phyloP scores from a whole-genome alignment of 2,113 vertebrate species.

The Castor canadensis region DNA sequence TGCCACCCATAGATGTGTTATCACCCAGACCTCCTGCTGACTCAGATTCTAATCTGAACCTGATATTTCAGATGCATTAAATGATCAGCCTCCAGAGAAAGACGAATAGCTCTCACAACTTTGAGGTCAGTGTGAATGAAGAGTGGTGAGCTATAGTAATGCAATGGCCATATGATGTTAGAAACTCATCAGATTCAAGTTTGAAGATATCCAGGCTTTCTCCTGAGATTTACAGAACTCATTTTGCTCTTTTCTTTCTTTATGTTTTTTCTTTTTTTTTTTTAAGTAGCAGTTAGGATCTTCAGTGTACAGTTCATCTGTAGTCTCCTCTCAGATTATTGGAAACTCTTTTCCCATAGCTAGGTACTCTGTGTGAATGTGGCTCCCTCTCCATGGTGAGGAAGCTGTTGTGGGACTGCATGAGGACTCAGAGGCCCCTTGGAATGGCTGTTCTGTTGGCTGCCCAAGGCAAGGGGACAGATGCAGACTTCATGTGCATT shows the following conservation, averaged over 20 bases:
- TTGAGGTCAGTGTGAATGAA: neutral
- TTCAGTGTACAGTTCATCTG: neutral
- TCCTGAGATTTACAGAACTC: neutral
- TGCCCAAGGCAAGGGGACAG: neutral
- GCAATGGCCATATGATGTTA: neutral
- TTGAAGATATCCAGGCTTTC: neutral
- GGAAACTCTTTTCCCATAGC: neutral
- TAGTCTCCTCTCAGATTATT: neutral
- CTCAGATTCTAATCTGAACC: neutral
- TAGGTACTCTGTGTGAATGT: neutral
- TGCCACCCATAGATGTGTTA: neutral
- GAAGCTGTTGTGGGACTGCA: neutral
- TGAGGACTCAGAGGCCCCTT: neutral
- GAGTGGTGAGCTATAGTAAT: neutral
- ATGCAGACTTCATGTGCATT: neutral
- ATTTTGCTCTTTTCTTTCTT: neutral
- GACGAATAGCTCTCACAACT: neutral
- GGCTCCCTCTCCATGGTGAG: neutral
- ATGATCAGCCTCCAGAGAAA: neutral
- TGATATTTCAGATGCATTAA: neutral
- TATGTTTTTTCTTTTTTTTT: neutral
- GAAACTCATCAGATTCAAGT: neutral
- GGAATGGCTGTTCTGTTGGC: neutral
- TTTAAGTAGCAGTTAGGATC: too few species aligned
- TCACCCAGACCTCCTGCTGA: neutral